These are phyloP conservation scores for Merops nubicus DNA, from an alignment of 2,113 vertebrate species.

Conservation along the genomic window DNA sequence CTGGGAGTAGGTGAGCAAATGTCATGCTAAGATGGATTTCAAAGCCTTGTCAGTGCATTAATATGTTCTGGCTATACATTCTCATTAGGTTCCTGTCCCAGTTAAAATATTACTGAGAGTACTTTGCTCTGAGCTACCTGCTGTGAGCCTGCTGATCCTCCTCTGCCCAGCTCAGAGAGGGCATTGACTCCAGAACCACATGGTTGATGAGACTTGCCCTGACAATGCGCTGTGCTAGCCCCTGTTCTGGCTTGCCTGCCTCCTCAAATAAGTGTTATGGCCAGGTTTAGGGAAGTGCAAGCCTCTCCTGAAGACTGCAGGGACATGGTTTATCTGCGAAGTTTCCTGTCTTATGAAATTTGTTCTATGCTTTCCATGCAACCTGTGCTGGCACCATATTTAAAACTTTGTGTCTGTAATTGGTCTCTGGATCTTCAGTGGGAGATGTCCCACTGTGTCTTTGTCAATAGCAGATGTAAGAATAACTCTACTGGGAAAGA, in stretches of 20 bases:
- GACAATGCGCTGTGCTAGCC: rapidly evolving
- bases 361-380: neutral
- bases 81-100: neutral
- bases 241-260: neutral
- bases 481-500: neutral
- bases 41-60: neutral
- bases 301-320: neutral
- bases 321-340: neutral
- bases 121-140: neutral
- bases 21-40: neutral
- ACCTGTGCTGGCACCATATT: neutral
- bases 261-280: rapidly evolving
- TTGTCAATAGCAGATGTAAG: neutral
- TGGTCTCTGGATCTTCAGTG: neutral
- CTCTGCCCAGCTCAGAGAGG: neutral
- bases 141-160: neutral
- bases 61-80: neutral
- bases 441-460: neutral
- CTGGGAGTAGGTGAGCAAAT: neutral
- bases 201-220: neutral
- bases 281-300: neutral
- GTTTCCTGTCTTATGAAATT: neutral
- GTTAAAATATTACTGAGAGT: neutral
- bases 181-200: neutral
- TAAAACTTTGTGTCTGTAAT: neutral